A percentile compares a stretch with the other conserved stretches of the same genome.
These are phyloP conservation scores for Amblyjoppa fuscipennis DNA, from an alignment of 2,888 invertebrate species.

Conservation along the genomic window DNA sequence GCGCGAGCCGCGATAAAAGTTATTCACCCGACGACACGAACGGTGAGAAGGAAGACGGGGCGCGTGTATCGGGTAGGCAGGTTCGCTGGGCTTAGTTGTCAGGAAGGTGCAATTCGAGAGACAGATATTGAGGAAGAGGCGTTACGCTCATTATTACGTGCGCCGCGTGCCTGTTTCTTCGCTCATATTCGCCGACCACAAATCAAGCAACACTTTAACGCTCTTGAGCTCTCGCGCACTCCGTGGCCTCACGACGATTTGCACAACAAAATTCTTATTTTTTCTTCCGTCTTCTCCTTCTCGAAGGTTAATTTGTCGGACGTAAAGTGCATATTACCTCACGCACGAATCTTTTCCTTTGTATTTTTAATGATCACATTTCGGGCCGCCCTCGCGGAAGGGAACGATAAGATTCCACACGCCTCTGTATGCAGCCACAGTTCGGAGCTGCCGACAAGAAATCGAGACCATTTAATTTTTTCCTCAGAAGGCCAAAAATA, in stretches of 20 bases:
- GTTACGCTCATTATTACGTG: constrained; percentile 78
- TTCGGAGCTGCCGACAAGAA: constrained; percentile 6
- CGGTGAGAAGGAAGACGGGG: constrained; percentile 29
- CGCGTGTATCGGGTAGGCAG: constrained; percentile 11
- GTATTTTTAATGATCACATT: constrained; percentile 13
- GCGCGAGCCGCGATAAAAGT: constrained; percentile 31
- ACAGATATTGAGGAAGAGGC: constrained; percentile 82
- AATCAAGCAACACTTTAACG: constrained; percentile 80
- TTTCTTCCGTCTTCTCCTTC: background rate
- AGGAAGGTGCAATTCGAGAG: constrained; percentile 71
- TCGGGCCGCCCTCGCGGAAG: background rate
- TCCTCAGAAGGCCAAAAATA: background rate
- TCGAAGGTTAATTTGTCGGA: constrained; percentile 55
- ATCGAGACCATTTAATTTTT: constrained; percentile 20
- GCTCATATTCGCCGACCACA: constrained; percentile 74
- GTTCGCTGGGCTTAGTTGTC: constrained; percentile 54
- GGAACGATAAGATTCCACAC: constrained; percentile 6
- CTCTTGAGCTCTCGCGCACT: constrained; percentile 62
- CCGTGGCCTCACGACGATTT: constrained; percentile 43
- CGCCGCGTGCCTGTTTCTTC: constrained; percentile 72
- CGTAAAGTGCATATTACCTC: constrained; percentile 12
- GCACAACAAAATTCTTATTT: constrained; percentile 7
- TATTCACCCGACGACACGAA: constrained; percentile 41
- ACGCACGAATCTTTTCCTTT: constrained; percentile 11
- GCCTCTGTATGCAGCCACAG: background rate